Conservation (phyloP, 1,140 invertebrate species). For the Megalopta genalis region DNA sequence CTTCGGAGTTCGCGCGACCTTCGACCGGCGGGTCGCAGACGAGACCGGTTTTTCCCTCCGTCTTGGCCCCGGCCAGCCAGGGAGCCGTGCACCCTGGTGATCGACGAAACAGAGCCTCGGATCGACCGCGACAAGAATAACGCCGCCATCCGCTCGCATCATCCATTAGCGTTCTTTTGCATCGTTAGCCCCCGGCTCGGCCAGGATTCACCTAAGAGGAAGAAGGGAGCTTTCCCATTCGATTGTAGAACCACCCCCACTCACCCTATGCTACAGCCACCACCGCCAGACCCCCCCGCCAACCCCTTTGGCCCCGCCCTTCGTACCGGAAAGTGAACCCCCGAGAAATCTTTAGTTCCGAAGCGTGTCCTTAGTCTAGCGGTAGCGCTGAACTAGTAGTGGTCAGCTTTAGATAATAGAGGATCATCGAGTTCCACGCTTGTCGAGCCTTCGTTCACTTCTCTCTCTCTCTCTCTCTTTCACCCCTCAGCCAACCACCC, state of each 20-base stretch:
- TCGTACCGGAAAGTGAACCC: slow-evolving; percentile 1
- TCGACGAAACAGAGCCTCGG: too few species aligned
- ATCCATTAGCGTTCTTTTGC: slow-evolving; percentile 35
- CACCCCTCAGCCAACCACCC: neutral
- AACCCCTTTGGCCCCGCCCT: slow-evolving; percentile 1
- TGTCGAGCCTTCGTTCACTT: slow-evolving; percentile 11
- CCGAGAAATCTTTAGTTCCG: slow-evolving; percentile 9
- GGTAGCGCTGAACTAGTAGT: slow-evolving; percentile 47
- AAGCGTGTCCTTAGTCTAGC: slow-evolving; percentile 33
- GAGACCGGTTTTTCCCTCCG: too few species aligned
- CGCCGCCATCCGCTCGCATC: slow-evolving; percentile 1
- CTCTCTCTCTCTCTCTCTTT: neutral
- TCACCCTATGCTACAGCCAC: neutral
- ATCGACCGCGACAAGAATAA: too few species aligned
- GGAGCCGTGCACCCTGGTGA: too few species aligned
- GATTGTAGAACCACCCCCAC: slow-evolving; percentile 15
- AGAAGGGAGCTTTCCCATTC: slow-evolving; percentile 16
- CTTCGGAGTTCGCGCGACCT: too few species aligned
- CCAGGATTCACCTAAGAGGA: neutral
- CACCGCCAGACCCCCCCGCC: neutral
- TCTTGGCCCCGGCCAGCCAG: too few species aligned
- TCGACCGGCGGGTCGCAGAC: too few species aligned
- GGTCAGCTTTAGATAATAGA: slow-evolving; percentile 48
- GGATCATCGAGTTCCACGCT: slow-evolving; percentile 32
- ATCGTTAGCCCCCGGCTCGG: slow-evolving; percentile 1